Conservation (phyloP, 2,113 vertebrate species). For the Emydura subglobosa region DNA sequence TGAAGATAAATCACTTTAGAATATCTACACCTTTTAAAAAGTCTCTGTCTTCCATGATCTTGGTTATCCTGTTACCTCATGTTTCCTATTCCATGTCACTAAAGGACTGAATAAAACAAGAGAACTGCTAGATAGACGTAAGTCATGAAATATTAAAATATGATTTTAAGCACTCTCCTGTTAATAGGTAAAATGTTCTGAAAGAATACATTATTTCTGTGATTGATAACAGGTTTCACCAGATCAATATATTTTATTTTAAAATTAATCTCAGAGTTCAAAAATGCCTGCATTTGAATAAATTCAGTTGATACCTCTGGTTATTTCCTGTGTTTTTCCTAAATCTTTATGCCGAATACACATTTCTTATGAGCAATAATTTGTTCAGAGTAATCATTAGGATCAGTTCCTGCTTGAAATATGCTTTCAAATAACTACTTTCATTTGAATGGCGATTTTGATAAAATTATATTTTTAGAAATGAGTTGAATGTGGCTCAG, state of each 20-base stretch:
- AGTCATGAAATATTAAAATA: conserved; percentile 5
- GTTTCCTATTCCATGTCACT: neutral
- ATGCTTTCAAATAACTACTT: neutral
- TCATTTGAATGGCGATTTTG: neutral
- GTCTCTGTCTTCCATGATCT: neutral
- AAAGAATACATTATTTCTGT: neutral
- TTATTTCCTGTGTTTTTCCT: neutral
- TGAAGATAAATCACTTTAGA: neutral
- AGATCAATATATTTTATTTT: neutral
- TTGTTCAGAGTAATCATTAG: conserved; percentile 1
- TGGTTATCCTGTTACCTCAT: neutral
- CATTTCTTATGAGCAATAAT: conserved; percentile 3
- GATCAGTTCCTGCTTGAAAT: conserved; percentile 1
- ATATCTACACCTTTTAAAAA: neutral
- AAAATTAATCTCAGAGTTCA: neutral
- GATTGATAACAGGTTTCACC: neutral
- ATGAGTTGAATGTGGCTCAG: neutral
- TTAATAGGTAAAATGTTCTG: neutral
- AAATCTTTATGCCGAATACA: neutral
- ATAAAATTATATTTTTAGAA: neutral
- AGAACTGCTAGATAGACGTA: neutral
- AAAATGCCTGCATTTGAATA: neutral
- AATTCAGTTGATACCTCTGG: neutral
- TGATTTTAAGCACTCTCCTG: neutral
- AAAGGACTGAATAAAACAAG: neutral